Base-by-base conservation (phyloP, 2,888 invertebrate genomes). In the Aphidius colemani region DNA sequence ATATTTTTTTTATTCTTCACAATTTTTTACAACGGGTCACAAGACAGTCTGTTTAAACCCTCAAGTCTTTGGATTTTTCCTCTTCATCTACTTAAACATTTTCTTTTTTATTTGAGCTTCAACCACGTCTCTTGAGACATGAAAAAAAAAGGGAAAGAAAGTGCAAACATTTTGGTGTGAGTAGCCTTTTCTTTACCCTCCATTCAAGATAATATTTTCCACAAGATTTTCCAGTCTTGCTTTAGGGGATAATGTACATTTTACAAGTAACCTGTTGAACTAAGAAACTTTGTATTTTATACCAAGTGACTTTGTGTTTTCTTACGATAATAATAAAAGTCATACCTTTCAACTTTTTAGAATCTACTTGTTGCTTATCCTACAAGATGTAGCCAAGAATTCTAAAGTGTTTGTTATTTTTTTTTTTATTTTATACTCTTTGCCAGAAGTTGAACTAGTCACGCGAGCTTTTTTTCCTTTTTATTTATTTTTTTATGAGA, bases 311-410 rank as follows among this genome's bases (percentile, higher is more conserved):
- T 30, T 53, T 58, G 44, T 66, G 62, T 68, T 71, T 69, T 68
- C 71, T 71, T 70, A 69, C 63, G 67, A 67, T 66, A 65, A 68
- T 68, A 59, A 57, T 67, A 67, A 65, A 59, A 61, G 60, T 18
- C 59, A 59, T 63, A 11, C 46, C 66, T 41, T n/a, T 13, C 9
- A 30, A 65, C 66, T 67, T 67, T 74, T 75, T 75, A 80, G 77
- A 78, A 78, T 78, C 79, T 77, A 80, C 80, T 80, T 80, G 80
- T 80, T 80, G 79, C 78, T 74, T 67, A 2, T 18, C 13, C 13
- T 30, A 60, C 60, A 57, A 58, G 45, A 63, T 65, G 70, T 71
- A 67, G 73, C 72, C 71, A 68, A 73, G 73, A 69, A 69, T 67
- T 68, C 67, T 71, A 74, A 75, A 72, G 70, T 74, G 72, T 63